Evolutionary conservation across 35 echinoderm and acorn worm species (phyloP).

Genomic region (Hemicentrotus pulcherrimus): DNA sequence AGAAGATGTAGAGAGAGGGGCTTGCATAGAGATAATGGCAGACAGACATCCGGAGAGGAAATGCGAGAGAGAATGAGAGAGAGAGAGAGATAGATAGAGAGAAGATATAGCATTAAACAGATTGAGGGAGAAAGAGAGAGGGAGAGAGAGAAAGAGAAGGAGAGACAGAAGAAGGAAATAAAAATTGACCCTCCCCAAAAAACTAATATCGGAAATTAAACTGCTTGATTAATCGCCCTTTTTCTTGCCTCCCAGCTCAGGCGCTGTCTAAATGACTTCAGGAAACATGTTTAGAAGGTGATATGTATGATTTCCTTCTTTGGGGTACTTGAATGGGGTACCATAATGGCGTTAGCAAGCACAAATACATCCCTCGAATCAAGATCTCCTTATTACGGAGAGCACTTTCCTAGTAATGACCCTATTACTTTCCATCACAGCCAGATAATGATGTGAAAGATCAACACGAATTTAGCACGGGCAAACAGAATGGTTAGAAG

Average conservation of each 20-base stretch:
- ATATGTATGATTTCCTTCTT: neutral
- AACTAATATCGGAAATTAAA: constrained; percentile 14
- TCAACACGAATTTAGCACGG: neutral
- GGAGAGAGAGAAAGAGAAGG: neutral
- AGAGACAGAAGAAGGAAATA: neutral
- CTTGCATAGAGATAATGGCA: no score
- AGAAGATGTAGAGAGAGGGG: no score
- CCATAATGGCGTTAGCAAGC: neutral
- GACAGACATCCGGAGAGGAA: neutral
- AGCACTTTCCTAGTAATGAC: neutral
- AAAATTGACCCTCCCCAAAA: neutral
- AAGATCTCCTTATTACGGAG: neutral
- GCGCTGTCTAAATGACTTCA: neutral
- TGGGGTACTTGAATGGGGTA: neutral
- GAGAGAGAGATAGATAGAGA: neutral
- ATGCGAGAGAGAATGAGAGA: neutral
- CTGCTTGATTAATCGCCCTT: neutral
- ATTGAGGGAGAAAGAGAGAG: neutral
- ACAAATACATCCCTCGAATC: neutral
- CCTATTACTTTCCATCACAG: constrained; percentile 3
- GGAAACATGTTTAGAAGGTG: constrained; percentile 1
- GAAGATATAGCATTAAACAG: neutral
- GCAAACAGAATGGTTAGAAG: neutral
- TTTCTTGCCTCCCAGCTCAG: neutral
- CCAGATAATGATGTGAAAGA: neutral